Conservation (phyloP, 2,113 vertebrate genomes). For the Heterocephalus glaber region DNA sequence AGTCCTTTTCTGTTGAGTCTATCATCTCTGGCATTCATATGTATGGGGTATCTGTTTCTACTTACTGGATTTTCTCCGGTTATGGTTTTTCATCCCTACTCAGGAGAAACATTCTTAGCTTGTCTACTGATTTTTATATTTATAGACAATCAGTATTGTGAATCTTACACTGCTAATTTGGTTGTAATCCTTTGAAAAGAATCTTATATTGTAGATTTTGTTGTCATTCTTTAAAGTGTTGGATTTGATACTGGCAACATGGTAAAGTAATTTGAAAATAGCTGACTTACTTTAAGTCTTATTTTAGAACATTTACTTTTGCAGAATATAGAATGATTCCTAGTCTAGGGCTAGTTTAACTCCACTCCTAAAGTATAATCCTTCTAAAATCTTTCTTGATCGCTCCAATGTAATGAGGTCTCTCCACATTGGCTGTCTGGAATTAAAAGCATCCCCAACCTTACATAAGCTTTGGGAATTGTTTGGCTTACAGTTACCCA, state of each 20-base stretch:
- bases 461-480: neutral
- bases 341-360: neutral
- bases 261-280: neutral
- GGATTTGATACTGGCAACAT: neutral
- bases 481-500: neutral
- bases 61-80: neutral
- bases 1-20: neutral
- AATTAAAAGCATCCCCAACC: neutral
- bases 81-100: slow-evolving; percentile 32
- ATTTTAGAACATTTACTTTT: neutral
- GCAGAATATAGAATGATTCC: neutral
- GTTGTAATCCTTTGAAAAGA: neutral
- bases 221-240: neutral
- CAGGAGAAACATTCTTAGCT: neutral
- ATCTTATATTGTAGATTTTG: neutral
- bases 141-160: neutral
- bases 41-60: neutral
- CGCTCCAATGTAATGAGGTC: neutral
- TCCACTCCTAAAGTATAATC: neutral
- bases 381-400: neutral
- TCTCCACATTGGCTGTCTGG: neutral
- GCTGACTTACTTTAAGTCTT: neutral
- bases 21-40: neutral
- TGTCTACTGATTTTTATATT: neutral
- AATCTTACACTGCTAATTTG: neutral